These are phyloP conservation scores for Eulithis testata DNA, from an alignment of 2,888 invertebrate genomes.

Conservation along the genomic window DNA sequence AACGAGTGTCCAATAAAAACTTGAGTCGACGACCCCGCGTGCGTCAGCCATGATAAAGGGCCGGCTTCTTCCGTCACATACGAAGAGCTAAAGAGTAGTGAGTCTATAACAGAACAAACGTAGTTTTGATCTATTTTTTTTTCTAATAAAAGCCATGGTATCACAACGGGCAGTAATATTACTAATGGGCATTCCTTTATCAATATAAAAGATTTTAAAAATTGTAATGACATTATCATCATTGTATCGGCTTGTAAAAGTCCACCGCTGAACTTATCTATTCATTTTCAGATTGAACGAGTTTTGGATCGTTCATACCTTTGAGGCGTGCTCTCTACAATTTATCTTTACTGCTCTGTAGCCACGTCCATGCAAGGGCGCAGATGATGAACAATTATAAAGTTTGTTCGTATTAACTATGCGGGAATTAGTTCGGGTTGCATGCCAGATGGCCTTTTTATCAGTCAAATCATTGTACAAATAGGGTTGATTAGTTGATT, in stretches of 20 bases:
- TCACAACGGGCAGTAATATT: no score
- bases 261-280: no score
- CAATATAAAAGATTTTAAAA: no score
- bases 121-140: not conserved
- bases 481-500: slow-evolving; percentile 18
- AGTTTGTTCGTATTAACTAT: slow-evolving; percentile 79
- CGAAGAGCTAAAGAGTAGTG: slow-evolving; percentile 12
- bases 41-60: slow-evolving; percentile 76
- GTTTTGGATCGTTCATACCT: slow-evolving; percentile 17
- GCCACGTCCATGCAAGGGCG: slow-evolving; percentile 65
- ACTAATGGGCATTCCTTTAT: no score
- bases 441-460: slow-evolving; percentile 67
- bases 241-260: no score
- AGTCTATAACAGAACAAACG: not conserved
- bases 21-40: slow-evolving; percentile 77
- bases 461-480: slow-evolving; percentile 22
- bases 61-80: slow-evolving; percentile 61
- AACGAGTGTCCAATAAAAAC: slow-evolving; percentile 69
- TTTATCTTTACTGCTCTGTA: slow-evolving; percentile 48
- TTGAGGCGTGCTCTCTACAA: not conserved
- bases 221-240: no score
- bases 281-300: not conserved
- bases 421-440: slow-evolving; percentile 72
- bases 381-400: slow-evolving; percentile 83
- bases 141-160: no score